These are phyloP conservation scores for Menura novaehollandiae DNA, from an alignment of 2,113 vertebrate genomes.

Conservation along the genomic window DNA sequence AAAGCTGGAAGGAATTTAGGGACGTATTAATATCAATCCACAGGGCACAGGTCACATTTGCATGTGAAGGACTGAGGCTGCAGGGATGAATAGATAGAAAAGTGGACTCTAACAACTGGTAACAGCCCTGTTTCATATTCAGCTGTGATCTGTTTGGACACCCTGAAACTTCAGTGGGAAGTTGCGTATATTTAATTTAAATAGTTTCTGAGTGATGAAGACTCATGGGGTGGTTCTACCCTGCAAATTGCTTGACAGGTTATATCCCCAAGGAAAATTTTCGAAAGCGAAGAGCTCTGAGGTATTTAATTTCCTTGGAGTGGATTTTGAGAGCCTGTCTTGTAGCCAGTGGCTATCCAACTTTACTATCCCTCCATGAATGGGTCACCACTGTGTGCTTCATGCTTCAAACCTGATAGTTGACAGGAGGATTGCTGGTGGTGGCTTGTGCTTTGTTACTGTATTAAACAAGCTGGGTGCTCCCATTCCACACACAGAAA, in stretches of 20 bases:
- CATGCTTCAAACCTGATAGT: background rate
- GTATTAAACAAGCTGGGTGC: background rate
- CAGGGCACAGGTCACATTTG: background rate
- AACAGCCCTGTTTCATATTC: no score
- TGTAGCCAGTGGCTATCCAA: background rate
- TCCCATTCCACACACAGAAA: background rate
- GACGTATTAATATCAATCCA: background rate
- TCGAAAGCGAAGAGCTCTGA: background rate
- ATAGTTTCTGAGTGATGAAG: background rate
- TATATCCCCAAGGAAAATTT: background rate
- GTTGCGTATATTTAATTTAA: background rate
- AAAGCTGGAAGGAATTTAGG: background rate
- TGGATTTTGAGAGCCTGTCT: background rate
- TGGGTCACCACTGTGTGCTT: background rate
- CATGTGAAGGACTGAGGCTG: background rate
- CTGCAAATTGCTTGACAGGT: background rate
- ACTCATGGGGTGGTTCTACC: background rate
- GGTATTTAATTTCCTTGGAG: background rate
- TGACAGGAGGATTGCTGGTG: background rate
- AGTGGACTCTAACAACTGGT: background rate
- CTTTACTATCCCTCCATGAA: rapidly evolving
- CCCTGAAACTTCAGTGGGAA: background rate
- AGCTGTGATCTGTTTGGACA: background rate
- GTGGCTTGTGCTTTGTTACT: background rate
- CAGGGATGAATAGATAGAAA: background rate